These are phyloP conservation scores for Ceratoteleas bidentatus DNA, from an alignment of 1,140 invertebrate species.

Conservation along the genomic window DNA sequence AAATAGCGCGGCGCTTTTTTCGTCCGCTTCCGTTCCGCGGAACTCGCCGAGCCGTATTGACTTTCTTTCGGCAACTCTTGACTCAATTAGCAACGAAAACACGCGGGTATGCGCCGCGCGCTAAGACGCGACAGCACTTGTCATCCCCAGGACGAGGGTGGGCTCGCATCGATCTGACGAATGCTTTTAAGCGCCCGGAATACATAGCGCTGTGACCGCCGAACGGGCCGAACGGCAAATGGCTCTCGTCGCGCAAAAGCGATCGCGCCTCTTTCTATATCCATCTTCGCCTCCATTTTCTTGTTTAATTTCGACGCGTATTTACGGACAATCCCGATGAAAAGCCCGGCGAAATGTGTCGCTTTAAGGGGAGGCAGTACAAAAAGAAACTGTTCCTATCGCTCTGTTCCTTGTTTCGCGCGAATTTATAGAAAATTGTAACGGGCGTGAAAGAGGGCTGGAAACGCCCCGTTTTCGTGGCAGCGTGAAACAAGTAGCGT, in stretches of 20 bases:
- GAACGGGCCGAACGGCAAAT: constrained; percentile 64
- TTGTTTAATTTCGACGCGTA: constrained; percentile 35
- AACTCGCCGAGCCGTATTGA: neutral
- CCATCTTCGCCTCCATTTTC: constrained; percentile 21
- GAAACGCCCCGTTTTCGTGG: too few relatives aligned
- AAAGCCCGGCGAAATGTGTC: neutral
- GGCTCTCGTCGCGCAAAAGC: constrained; percentile 37
- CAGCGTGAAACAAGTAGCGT: neutral
- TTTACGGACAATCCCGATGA: constrained; percentile 21
- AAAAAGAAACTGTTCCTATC: too few relatives aligned
- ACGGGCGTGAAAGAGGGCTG: too few relatives aligned
- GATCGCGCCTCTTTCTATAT: constrained; percentile 31
- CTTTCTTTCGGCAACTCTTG: constrained; percentile 54
- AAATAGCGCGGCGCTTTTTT: too few relatives aligned
- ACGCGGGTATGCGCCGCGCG: constrained; percentile 52
- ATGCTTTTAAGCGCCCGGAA: constrained; percentile 73
- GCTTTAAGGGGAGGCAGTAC: too few relatives aligned
- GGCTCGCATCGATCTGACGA: constrained; percentile 73
- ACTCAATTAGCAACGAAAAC: constrained; percentile 79
- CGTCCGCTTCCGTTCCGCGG: too few relatives aligned
- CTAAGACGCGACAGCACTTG: constrained; percentile 58
- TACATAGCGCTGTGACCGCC: constrained; percentile 56
- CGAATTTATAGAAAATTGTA: neutral
- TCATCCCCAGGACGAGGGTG: constrained; percentile 67
- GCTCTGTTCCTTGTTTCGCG: neutral